Percentiles rank a stretch among this genome's conserved stretches.
Conservation (phyloP, 2,797 vertebrate genomes). For the Brachymystax lenok region DNA sequence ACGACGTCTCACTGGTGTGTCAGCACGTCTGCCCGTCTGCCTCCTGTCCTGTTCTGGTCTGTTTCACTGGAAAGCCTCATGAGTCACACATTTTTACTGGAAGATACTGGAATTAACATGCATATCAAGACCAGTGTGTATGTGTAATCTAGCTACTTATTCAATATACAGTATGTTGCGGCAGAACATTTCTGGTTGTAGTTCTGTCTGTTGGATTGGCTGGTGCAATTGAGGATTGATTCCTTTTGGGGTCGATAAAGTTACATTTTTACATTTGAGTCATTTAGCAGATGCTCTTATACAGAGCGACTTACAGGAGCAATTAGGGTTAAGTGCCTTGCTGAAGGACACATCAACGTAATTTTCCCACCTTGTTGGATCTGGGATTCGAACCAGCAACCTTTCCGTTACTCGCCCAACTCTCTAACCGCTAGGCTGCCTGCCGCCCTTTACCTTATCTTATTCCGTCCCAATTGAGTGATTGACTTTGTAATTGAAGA, state of each 20-base stretch:
- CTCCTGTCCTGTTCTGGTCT: constrained; percentile 28
- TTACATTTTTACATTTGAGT: too few species aligned
- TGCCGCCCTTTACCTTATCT: background rate
- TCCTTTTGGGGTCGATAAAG: background rate
- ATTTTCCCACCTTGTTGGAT: too few species aligned
- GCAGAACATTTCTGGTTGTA: background rate
- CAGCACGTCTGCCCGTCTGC: constrained; percentile 33
- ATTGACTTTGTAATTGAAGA: background rate
- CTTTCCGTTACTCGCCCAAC: too few species aligned
- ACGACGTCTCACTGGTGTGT: constrained; percentile 47
- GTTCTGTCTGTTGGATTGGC: background rate
- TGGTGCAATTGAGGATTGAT: background rate
- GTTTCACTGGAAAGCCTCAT: constrained; percentile 43
- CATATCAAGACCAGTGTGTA: background rate
- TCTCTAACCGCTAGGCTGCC: too few species aligned
- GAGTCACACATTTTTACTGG: constrained; percentile 52
- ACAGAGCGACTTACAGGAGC: too few species aligned
- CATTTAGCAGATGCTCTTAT: too few species aligned
- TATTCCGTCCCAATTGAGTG: background rate
- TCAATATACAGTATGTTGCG: background rate
- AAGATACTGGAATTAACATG: constrained; percentile 35
- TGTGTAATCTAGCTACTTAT: background rate
- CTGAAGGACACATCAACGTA: too few species aligned
- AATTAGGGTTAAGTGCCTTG: too few species aligned
- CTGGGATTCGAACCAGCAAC: too few species aligned